A percentile compares a stretch with the other conserved stretches of the same genome.
phyloP scores from a whole-genome alignment of 2,888 invertebrate genomes.

The Megastigmus dorsalis region DNA sequence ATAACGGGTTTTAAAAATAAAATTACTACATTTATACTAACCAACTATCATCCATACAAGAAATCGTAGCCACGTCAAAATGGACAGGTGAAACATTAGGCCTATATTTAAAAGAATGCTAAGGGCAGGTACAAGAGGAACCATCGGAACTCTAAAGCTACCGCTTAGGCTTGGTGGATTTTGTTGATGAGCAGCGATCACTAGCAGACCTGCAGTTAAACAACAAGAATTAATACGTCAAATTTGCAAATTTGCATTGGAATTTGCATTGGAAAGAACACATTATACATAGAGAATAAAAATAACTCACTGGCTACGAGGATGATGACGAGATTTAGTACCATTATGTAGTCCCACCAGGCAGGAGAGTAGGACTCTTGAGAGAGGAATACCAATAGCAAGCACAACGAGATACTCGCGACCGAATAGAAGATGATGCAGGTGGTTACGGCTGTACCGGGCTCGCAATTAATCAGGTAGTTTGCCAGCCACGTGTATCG shows the following conservation, averaged over 20 bases:
- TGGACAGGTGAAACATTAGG: slow-evolving; percentile 88
- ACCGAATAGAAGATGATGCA: slow-evolving; percentile 83
- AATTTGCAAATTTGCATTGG: background rate
- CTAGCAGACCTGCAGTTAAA: slow-evolving; percentile 79
- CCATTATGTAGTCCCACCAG: slow-evolving; percentile 83
- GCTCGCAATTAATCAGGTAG: slow-evolving; percentile 83
- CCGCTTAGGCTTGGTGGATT: slow-evolving; percentile 78
- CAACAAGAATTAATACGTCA: slow-evolving; percentile 45
- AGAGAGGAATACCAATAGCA: slow-evolving; percentile 71
- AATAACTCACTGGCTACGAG: slow-evolving; percentile 80
- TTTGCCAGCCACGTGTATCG: slow-evolving; percentile 86
- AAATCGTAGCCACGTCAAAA: slow-evolving; percentile 89
- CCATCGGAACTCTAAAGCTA: slow-evolving; percentile 87
- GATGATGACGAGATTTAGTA: slow-evolving; percentile 79
- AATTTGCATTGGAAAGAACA: slow-evolving; percentile 4
- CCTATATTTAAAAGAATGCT: slow-evolving; percentile 89
- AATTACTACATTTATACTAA: slow-evolving; percentile 73
- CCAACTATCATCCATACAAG: slow-evolving; percentile 91
- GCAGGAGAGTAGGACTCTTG: slow-evolving; percentile 67
- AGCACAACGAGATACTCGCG: slow-evolving; percentile 82
- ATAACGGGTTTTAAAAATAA: no score
- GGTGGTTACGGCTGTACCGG: slow-evolving; percentile 84
- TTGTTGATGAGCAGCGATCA: slow-evolving; percentile 87
- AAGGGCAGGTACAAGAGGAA: slow-evolving; percentile 85
- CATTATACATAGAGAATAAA: background rate